Evolutionary conservation across 2,888 invertebrate species (phyloP), one percentile per base, ranked within the genome.

Genomic region (Brachypterus glaber): DNA sequence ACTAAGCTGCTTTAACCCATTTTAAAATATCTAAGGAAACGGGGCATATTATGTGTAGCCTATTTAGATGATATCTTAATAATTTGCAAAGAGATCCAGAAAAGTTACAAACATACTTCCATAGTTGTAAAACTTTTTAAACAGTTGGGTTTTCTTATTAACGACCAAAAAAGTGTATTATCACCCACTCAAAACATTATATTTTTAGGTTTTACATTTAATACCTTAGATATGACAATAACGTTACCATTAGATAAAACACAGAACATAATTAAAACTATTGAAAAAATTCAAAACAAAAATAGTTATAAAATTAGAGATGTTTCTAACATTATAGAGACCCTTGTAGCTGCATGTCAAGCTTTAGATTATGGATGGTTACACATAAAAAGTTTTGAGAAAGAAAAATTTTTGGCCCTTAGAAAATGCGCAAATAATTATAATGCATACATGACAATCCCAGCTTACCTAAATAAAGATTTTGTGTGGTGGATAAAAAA

Each of bases 161-260:
- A 33, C n/a, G 11, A 15, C 9, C 9, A 33, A 33, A 33, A 33
- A 17, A 17, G 33, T 13, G 17, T 4, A 4, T 33, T 33, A 33
- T 17, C 3, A 4, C 33, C 33, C 3, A 33, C 8, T 5, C 16
- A 33, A 8, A 8, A 9, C 4, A 9, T 4, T 3, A 18, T 8
- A 13, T 33, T 33, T 16, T 12, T 33, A 4, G 33, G 33, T 3
- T 33, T 33, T 8, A 21, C 3, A n/a, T 33, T 17, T 33, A 17
- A 33, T 33, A 7, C 25, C 41, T 32, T 25, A 30, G 26, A 37
- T 21, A 35, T 26, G 25, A 13, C 18, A 27, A 35, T 35, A 15
- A 30, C 26, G 16, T 31, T 4, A 18, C n/a, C n/a, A 3, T 13
- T n/a, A 31, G 16, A 3, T 34, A 21, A 35, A 15, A 3, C 9